These are phyloP conservation scores for Murina feae DNA, from an alignment of 2,113 vertebrate species.

Conservation along the genomic window DNA sequence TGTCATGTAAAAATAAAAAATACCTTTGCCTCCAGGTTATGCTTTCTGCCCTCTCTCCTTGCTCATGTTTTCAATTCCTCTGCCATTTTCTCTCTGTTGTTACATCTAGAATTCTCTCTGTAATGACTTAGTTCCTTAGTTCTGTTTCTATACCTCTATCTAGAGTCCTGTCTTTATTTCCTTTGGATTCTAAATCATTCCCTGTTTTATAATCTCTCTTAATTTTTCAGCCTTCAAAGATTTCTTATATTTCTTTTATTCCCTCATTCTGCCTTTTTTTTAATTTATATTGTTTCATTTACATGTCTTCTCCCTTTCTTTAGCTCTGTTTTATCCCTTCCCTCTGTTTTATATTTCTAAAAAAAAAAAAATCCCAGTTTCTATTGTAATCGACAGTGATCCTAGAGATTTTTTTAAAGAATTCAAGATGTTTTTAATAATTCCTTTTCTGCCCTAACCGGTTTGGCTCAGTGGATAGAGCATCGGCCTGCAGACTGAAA, in stretches of 20 bases:
- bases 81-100: neutral
- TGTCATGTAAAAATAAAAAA: slow-evolving; percentile 7
- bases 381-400: neutral
- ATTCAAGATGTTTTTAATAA: neutral
- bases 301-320: neutral
- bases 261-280: neutral
- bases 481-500: too few species aligned
- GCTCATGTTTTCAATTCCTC: neutral
- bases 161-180: neutral
- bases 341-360: neutral
- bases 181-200: neutral
- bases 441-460: too few species aligned
- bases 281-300: neutral
- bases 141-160: neutral
- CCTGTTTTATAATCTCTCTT: neutral
- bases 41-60: neutral
- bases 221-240: neutral
- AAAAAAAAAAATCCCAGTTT: neutral
- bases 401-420: neutral
- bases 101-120: neutral
- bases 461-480: too few species aligned
- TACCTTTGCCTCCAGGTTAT: neutral
- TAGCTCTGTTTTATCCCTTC: neutral
- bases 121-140: neutral
- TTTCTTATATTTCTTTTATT: neutral